Conservation (phyloP, 2,888 invertebrate species). For the Alloplasta piceator region DNA sequence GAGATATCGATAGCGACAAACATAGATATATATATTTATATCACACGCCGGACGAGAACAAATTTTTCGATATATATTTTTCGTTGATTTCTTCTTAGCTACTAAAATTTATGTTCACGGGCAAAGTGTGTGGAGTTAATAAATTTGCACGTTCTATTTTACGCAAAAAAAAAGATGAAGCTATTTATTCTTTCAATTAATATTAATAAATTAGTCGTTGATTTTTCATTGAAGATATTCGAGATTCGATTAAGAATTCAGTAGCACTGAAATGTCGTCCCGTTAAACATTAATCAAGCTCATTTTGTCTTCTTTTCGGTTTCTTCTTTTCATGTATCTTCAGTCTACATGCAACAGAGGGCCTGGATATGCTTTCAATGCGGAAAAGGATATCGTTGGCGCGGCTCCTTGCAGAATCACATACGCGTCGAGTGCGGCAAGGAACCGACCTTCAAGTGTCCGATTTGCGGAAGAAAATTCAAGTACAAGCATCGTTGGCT, state of each 20-base stretch:
- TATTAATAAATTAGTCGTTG: neutral
- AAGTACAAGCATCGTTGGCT: slow-evolving; percentile 78
- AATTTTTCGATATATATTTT: no score
- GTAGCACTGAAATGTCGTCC: slow-evolving; percentile 15
- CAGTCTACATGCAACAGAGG: slow-evolving; percentile 69
- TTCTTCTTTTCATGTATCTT: slow-evolving; percentile 61
- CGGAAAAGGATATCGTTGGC: slow-evolving; percentile 77
- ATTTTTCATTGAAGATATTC: neutral
- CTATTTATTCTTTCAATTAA: neutral
- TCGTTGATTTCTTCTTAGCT: no score
- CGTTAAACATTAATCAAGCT: slow-evolving; percentile 43
- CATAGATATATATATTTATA: no score
- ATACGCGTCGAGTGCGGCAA: slow-evolving; percentile 79
- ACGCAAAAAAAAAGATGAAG: slow-evolving; percentile 2
- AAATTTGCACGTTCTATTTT: no score
- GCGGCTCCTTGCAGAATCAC: slow-evolving; percentile 78
- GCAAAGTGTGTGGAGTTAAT: no score
- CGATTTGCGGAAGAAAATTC: slow-evolving; percentile 76
- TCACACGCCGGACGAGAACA: no score
- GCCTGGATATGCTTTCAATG: slow-evolving; percentile 76
- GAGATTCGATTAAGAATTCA: slow-evolving; percentile 9
- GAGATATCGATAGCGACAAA: slow-evolving; percentile 47
- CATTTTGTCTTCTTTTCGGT: no score
- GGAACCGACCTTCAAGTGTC: slow-evolving; percentile 77
- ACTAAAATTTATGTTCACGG: no score